Evolutionary conservation across 2,113 vertebrate species (phyloP).

Genomic region (Dasyprocta punctata): DNA sequence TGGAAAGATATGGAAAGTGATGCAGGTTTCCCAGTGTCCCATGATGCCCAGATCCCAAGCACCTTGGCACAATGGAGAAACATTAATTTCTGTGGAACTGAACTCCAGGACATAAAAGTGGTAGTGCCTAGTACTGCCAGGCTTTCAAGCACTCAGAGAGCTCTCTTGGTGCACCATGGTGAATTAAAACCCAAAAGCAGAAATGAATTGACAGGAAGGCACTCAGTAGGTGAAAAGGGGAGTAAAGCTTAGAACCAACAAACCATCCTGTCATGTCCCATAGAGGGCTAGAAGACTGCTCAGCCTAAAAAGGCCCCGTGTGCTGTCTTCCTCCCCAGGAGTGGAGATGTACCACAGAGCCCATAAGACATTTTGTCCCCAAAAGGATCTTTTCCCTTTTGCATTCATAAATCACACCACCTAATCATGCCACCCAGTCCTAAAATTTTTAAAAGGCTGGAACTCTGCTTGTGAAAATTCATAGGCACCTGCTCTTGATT

Average conservation of each 20-base stretch:
- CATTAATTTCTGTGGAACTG: background rate
- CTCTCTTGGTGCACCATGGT: background rate
- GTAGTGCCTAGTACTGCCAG: no score
- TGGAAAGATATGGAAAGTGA: background rate
- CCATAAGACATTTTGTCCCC: background rate
- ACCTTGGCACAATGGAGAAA: background rate
- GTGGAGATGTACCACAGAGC: background rate
- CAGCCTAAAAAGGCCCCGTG: background rate
- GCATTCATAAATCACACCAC: constrained; percentile 41
- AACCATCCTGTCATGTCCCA: background rate
- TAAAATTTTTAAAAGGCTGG: constrained; percentile 46
- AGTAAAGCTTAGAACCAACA: background rate
- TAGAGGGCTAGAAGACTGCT: background rate
- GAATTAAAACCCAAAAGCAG: background rate
- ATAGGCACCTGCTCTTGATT: constrained; percentile 74
- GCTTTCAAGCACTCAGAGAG: background rate
- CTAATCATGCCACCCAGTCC: constrained; percentile 53
- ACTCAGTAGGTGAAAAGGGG: background rate
- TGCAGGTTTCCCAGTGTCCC: background rate
- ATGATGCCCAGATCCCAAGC: background rate
- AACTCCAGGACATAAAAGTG: background rate
- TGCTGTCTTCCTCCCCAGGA: background rate
- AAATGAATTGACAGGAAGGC: background rate
- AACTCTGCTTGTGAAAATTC: constrained; percentile 63
- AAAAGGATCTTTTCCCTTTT: constrained; percentile 7